Percentiles rank a stretch among this genome's conserved stretches.
These are phyloP conservation scores for Sceloporus undulatus DNA, from an alignment of 2,113 vertebrate species.

Conservation along the genomic window DNA sequence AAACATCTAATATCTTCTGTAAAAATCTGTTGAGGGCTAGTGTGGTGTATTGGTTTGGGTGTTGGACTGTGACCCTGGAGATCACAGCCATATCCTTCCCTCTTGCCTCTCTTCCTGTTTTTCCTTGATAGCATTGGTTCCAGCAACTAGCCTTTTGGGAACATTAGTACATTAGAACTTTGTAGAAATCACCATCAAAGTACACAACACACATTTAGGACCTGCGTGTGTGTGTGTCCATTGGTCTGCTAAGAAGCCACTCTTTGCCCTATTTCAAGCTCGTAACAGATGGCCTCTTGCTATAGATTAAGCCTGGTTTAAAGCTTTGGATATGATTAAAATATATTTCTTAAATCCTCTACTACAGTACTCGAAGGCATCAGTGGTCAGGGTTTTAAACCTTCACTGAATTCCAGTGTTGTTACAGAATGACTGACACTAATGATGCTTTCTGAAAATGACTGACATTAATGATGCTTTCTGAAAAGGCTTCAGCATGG, in stretches of 20 bases:
- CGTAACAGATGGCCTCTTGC: slow-evolving; percentile 62
- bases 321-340: slow-evolving; percentile 61
- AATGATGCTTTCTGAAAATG: not conserved
- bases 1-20: no score
- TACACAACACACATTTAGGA: not conserved
- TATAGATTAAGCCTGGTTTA: slow-evolving; percentile 62
- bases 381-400: slow-evolving; percentile 22
- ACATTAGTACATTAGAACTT: not conserved
- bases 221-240: not conserved
- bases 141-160: not conserved
- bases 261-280: slow-evolving; percentile 67
- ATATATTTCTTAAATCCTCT: slow-evolving; percentile 48
- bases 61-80: no score
- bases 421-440: slow-evolving; percentile 36
- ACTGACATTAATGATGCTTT: not conserved
- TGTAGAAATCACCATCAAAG: not conserved
- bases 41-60: no score
- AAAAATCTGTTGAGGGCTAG: no score
- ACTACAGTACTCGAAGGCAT: not conserved
- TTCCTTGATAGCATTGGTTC: not conserved
- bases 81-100: not conserved
- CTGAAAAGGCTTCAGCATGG: not conserved
- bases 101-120: not conserved
- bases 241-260: not conserved
- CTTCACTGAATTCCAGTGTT: not conserved